phyloP scores from a whole-genome alignment of 2,888 invertebrate species.

The Cephus sareptanus region DNA sequence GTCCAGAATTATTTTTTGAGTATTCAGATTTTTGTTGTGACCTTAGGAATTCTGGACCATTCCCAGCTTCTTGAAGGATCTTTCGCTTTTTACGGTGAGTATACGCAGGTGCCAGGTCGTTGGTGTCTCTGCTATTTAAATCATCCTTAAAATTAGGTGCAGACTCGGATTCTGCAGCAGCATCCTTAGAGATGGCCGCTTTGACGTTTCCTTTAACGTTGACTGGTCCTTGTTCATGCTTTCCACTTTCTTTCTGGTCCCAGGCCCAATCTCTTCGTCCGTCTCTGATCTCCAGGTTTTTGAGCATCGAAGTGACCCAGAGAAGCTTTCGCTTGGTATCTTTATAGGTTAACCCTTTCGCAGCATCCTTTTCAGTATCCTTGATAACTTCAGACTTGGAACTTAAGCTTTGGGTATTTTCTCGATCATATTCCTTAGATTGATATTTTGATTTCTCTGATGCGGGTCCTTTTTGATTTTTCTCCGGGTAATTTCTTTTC shows the following conservation, averaged over 20 bases:
- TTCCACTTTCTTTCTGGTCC: conserved; percentile 10
- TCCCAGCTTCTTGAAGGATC: neutral
- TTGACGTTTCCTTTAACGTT: neutral
- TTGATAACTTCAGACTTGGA: neutral
- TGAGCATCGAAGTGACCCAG: conserved; percentile 6
- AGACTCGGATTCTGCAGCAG: neutral
- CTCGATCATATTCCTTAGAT: neutral
- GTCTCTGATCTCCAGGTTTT: conserved; percentile 1
- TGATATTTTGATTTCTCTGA: neutral
- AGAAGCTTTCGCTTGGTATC: conserved; percentile 9
- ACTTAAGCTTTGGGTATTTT: neutral
- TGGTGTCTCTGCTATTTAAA: neutral
- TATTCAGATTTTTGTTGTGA: neutral
- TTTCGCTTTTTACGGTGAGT: neutral
- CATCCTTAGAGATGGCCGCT: neutral
- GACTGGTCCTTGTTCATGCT: conserved; percentile 5
- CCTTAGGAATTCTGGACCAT: neutral
- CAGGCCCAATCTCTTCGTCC: conserved; percentile 9
- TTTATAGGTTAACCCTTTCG: neutral
- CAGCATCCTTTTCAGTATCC: neutral
- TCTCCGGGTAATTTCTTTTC: neutral
- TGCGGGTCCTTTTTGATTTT: neutral
- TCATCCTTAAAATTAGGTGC: neutral
- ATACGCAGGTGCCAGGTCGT: neutral
- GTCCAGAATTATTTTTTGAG: neutral